Evolutionary conservation across 37 sponge, comb jelly and placozoan genomes (phyloP), one percentile per base, ranked within the genome.

Genomic region (Ephydatia muelleri): DNA sequence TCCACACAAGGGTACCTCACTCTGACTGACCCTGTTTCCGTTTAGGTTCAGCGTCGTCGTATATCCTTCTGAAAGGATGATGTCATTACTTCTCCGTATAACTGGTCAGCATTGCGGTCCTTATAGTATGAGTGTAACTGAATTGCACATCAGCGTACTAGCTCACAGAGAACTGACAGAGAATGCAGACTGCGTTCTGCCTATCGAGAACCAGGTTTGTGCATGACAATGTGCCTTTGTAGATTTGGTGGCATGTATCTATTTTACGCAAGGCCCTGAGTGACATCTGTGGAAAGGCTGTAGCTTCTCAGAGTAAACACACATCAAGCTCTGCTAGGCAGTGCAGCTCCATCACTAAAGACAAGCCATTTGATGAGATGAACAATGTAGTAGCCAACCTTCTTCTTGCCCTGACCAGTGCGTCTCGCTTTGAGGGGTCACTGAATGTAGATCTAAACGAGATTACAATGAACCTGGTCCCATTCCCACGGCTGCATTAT

Each of bases 381-480:
- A 98, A 98, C 77, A 95, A 95, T 76, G 92, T 98, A 69, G 95
- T 97, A 0, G 99, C 99, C 40, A 92, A 96, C 47, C 89, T 98
- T 0, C 89, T 98, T 25, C 92, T 98, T n/a, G 95, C 93, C 48
- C 79, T 98, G 36, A 98, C 98, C 29, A 96, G 96, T 86, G 90
- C 96, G 31, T 91, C 98, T 19, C 36, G 99, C n/a, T 98, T 98
- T 84, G 96, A 98, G 57, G 99, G 99, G 0, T 91, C 95, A 40
- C 90, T 98, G 49, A 98, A 98, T 91, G 99, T 98, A 37, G 99
- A 98, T 48, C 70, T 98, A 71, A 98, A 98, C 87, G 99, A 98
- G 79, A 96, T 98, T 27, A 92, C 97, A 0, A 98, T 98, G 99
- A 98, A 98, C 83, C 87, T 98, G 68, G 99, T 98, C 34, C 99